Percentiles rank a stretch among this genome's conserved stretches.
Evolutionary conservation across 2,888 invertebrate species (phyloP).

Genomic region (Julus scanicus): DNA sequence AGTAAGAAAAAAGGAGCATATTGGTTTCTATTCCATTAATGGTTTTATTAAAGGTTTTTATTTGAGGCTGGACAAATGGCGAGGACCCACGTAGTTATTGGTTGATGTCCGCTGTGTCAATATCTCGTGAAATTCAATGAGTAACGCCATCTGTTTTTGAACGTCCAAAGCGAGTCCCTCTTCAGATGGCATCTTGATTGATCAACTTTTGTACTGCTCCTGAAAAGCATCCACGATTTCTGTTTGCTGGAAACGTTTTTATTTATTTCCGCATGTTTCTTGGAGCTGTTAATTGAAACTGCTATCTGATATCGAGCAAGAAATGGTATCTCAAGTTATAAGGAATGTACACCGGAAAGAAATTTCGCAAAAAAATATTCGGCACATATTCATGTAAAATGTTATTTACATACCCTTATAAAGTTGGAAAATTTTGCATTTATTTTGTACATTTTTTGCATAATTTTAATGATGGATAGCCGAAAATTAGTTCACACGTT

Average conservation of each 20-base stretch:
- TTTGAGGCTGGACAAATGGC: background rate
- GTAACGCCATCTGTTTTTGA: conserved; percentile 45
- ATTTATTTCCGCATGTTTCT: background rate
- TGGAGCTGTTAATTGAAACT: background rate
- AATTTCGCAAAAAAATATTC: no score
- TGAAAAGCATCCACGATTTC: background rate
- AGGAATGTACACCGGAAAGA: background rate
- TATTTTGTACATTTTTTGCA: no score
- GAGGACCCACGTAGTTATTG: background rate
- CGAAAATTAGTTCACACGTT: no score
- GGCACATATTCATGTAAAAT: no score
- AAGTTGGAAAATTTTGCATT: no score
- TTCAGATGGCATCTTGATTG: conserved; percentile 21
- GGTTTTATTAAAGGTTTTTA: conserved; percentile 45
- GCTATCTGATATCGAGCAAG: background rate
- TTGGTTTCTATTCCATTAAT: conserved; percentile 40
- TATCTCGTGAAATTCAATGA: conserved; percentile 47
- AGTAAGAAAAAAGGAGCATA: conserved; percentile 30
- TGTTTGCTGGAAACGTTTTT: background rate
- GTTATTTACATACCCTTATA: no score
- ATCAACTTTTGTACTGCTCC: background rate
- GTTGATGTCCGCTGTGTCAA: background rate
- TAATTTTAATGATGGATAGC: no score
- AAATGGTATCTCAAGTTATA: background rate
- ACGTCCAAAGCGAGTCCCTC: conserved; percentile 6